Evolutionary conservation across 2,888 invertebrate species (phyloP).

Genomic region (Chloromyia formosa): DNA sequence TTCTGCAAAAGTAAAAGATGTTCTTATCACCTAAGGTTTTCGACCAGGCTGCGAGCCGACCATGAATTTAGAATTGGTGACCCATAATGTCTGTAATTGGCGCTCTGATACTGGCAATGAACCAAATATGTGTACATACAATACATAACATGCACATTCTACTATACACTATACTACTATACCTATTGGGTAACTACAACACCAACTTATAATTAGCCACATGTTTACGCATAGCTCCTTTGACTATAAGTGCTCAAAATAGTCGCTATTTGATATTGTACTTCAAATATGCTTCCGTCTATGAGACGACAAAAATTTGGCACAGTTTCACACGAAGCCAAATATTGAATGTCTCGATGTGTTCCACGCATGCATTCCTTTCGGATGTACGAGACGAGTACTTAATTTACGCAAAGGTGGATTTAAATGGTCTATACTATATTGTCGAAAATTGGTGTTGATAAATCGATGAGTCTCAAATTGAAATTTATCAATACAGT

Average conservation of each 20-base stretch:
- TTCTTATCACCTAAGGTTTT: background rate
- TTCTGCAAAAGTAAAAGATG: too few species aligned
- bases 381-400: too few species aligned
- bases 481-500: too few species aligned
- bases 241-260: background rate
- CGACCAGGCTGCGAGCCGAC: background rate
- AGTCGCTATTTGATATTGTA: background rate
- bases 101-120: background rate
- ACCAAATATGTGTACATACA: too few species aligned
- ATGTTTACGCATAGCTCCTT: slow-evolving; percentile 9
- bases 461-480: too few species aligned
- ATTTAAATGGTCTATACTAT: too few species aligned
- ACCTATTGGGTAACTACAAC: too few species aligned
- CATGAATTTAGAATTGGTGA: background rate
- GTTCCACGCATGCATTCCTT: background rate
- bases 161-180: too few species aligned
- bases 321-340: background rate
- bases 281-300: slow-evolving; percentile 14
- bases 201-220: background rate
- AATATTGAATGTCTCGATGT: background rate
- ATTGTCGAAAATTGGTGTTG: too few species aligned
- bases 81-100: background rate
- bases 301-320: background rate
- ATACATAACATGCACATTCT: too few species aligned
- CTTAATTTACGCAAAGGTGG: too few species aligned